Evolutionary conservation across 2,888 invertebrate species (phyloP), one percentile per base, ranked within the genome.

Genomic region (Rhamphomyia laevipes): DNA sequence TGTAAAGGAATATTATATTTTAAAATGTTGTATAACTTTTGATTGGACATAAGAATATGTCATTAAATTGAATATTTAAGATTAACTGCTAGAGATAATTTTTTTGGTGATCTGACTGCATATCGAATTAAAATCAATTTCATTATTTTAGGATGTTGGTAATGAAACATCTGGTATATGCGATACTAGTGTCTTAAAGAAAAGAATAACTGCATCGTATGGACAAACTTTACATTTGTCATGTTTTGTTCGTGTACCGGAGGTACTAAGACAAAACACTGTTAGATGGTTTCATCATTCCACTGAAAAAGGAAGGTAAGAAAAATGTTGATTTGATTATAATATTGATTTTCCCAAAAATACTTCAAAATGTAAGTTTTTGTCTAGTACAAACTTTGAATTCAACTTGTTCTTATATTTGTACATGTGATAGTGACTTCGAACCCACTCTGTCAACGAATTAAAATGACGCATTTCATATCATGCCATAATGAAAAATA

Each of bases 201-300:
- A 91, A 73, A 84, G 83, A 59, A 82, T 93, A 63, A 80, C 89
- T 1, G 92, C 90, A 13, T 91, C 91, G 1, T 93, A 91, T 85
- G 93, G 93, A 13, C 92, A 93, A 71, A 91, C 90, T 60, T 76
- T 93, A 53, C 92, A 93, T 67, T 76, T 93, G 46, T 89, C 91
- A 48, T 93, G 92, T 70, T 90, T 91, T 66, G 82, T 91, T 51
- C 86, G 86, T 67, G 86, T 89, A 82, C 89, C 89, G 1, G 88
- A 89, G 58, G 88, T 89, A 21, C 70, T 89, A 46, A 80, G 84
- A 48, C 82, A 86, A 27, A 82, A 87, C 59, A 82, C 86, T 33
- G 85, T 89, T 52, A 82, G 82, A 40, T 90, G 90, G 90, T 89
- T 82, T 67, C 89, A 90, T 63, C 87, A 89, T 69, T 87, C 86